These are phyloP conservation scores for Brachionichthys hirsutus DNA, from an alignment of 2,113 vertebrate species.

Conservation along the genomic window DNA sequence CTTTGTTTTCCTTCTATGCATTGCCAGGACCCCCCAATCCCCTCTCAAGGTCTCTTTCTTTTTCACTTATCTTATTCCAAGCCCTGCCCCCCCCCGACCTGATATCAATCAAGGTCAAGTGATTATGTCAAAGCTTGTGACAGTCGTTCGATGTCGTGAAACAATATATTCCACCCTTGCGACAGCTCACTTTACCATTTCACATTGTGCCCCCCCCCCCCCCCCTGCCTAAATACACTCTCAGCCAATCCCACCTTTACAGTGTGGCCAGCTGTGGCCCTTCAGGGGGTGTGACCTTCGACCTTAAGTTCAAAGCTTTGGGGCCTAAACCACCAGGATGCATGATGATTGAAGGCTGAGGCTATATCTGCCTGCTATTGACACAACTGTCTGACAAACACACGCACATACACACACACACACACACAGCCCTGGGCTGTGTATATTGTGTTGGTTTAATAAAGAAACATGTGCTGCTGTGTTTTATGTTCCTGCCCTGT, in stretches of 20 bases:
- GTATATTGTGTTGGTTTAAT: constrained; percentile 10
- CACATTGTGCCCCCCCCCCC: neutral
- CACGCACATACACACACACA: constrained; percentile 3
- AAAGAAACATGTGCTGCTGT: constrained; percentile 34
- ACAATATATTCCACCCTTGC: constrained; percentile 10
- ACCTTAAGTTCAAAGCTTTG: constrained; percentile 62
- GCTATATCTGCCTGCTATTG: constrained; percentile 48
- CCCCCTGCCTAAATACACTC: neutral
- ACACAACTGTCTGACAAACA: constrained; percentile 42
- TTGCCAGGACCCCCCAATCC: neutral
- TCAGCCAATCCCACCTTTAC: constrained; percentile 38
- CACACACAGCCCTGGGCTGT: constrained; percentile 15
- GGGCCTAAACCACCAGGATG: constrained; percentile 35
- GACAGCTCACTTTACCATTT: neutral
- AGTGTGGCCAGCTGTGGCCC: constrained; percentile 61
- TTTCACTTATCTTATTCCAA: neutral
- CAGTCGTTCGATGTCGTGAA: constrained; percentile 48
- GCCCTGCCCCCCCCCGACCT: neutral
- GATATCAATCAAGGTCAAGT: constrained; percentile 47
- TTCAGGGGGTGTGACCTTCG: constrained; percentile 48
- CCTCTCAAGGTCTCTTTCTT: neutral
- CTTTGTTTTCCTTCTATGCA: neutral
- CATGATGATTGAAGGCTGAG: constrained; percentile 56
- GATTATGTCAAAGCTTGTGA: constrained; percentile 40
- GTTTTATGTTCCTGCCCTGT: constrained; percentile 31